These are phyloP conservation scores for Rhinolophus sinicus DNA, from an alignment of 2,113 vertebrate genomes.

Conservation along the genomic window DNA sequence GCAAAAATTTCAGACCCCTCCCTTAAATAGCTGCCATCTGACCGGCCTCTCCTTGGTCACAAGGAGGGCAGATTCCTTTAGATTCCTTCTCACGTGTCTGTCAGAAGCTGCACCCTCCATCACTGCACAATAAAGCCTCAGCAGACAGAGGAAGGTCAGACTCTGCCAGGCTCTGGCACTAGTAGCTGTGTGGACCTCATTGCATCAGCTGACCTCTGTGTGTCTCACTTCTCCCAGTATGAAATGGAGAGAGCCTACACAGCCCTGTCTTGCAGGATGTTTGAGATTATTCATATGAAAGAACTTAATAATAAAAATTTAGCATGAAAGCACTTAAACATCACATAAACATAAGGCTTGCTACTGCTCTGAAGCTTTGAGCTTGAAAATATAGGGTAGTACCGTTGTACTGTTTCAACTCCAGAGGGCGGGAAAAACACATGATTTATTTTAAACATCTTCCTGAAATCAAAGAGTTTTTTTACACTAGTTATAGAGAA, in stretches of 20 bases:
- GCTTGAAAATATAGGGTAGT: background rate
- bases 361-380: background rate
- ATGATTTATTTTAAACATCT: background rate
- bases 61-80: background rate
- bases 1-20: background rate
- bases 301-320: background rate
- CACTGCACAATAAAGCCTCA: too few species aligned
- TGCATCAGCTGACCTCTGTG: background rate
- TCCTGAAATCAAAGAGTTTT: background rate
- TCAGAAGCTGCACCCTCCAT: background rate
- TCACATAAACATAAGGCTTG: too few species aligned
- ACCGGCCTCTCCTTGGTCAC: fast-evolving
- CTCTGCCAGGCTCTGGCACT: background rate
- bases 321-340: background rate
- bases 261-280: background rate
- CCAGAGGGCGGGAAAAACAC: background rate
- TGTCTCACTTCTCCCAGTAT: background rate
- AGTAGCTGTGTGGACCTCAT: background rate
- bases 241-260: background rate
- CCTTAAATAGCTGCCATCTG: background rate
- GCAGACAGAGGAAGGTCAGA: background rate
- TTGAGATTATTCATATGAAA: background rate
- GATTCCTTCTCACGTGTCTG: background rate
- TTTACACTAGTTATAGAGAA: background rate
- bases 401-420: background rate